A percentile compares a stretch with the other conserved stretches of the same genome.
These are phyloP conservation scores for Ectemnius cavifrons DNA, from an alignment of 2,888 invertebrate genomes.

Conservation along the genomic window DNA sequence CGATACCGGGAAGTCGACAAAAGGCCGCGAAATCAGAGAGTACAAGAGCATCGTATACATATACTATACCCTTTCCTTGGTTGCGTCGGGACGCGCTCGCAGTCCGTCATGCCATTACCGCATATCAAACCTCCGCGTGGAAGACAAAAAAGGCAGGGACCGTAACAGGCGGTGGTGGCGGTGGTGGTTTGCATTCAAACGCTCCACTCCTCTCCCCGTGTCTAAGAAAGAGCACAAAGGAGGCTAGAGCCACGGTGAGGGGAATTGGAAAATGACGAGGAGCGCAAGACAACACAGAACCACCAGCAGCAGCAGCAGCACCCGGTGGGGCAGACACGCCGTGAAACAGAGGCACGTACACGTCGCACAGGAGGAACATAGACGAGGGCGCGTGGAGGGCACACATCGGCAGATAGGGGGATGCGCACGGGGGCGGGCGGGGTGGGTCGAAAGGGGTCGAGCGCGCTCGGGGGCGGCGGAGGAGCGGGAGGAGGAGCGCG, in stretches of 20 bases:
- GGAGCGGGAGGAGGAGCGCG: constrained; percentile 3
- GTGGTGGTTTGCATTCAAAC: constrained; percentile 62
- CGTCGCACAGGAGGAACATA: constrained; percentile 46
- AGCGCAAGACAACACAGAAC: constrained; percentile 14
- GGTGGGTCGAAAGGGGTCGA: constrained; percentile 1
- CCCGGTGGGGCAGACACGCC: too few species aligned
- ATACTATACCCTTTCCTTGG: constrained; percentile 28
- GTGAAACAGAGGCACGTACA: constrained; percentile 35
- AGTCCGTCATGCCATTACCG: constrained; percentile 56
- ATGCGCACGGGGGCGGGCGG: constrained; percentile 4
- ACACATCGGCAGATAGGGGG: not conserved
- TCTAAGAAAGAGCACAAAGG: constrained; percentile 63
- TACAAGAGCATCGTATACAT: constrained; percentile 17
- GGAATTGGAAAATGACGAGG: constrained; percentile 65
- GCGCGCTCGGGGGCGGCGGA: not conserved
- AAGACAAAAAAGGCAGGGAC: constrained; percentile 53
- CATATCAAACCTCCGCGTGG: constrained; percentile 56
- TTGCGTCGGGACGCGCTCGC: constrained; percentile 26
- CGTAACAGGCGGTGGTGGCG: constrained; percentile 52
- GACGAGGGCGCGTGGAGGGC: constrained; percentile 17
- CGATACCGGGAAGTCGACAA: constrained; percentile 34
- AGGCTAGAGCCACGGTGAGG: constrained; percentile 53
- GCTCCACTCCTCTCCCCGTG: constrained; percentile 45
- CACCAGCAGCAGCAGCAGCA: too few species aligned
- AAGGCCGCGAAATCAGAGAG: constrained; percentile 48